A percentile compares a stretch with the other conserved stretches of the same genome.
Evolutionary conservation across 2,797 vertebrate genomes (phyloP).

Genomic region (Dendrocincla fuliginosa): DNA sequence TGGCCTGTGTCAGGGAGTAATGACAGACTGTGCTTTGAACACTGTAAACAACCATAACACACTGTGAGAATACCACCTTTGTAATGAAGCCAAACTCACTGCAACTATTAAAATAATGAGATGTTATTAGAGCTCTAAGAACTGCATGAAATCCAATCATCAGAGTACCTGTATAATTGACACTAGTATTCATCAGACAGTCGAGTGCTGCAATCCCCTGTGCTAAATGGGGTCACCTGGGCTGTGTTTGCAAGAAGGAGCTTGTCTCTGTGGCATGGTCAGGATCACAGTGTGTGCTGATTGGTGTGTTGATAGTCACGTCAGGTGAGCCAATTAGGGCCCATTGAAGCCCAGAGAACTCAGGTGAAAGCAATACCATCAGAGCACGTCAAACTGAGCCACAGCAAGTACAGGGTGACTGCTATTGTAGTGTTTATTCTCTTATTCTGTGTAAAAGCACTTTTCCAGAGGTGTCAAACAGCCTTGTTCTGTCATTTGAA

Average conservation of each 20-base stretch:
- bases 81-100: not conserved
- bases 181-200: not conserved
- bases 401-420: fast-evolving
- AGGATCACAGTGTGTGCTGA: not conserved
- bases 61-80: not conserved
- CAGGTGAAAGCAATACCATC: not conserved
- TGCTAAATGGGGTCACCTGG: not conserved
- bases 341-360: not conserved
- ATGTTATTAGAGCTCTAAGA: not conserved
- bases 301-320: not conserved
- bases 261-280: fast-evolving
- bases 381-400: not conserved
- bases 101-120: not conserved
- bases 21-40: not conserved
- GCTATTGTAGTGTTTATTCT: not conserved
- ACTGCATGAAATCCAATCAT: not conserved
- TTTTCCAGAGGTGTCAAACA: not conserved
- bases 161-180: not conserved
- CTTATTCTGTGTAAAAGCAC: not conserved
- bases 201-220: not conserved
- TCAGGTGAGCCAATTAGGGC: not conserved
- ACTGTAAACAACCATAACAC: not conserved
- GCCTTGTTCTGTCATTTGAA: not conserved
- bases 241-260: not conserved
- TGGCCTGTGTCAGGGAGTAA: not conserved